These are phyloP conservation scores for Dufourea novaeangliae DNA, from an alignment of 1,140 invertebrate genomes.

Conservation along the genomic window DNA sequence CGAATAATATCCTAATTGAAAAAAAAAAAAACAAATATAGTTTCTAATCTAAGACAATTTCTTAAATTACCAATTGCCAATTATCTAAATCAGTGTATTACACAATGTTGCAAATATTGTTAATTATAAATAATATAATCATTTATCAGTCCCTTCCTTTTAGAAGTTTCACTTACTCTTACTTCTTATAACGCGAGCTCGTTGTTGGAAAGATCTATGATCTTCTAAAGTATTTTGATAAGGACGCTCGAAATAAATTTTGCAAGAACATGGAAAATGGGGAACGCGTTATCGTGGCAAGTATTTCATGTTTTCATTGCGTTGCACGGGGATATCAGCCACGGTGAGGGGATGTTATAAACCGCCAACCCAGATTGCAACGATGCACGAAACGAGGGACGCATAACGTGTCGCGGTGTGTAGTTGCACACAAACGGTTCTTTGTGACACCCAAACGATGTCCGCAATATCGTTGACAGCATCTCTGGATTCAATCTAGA, in stretches of 20 bases:
- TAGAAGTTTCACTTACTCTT: too few relatives aligned
- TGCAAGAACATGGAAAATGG: neutral
- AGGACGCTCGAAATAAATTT: neutral
- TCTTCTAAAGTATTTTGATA: neutral
- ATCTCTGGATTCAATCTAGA: conserved; percentile 43
- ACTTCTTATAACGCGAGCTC: too few relatives aligned
- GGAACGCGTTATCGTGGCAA: neutral
- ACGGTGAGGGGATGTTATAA: neutral
- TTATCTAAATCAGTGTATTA: too few relatives aligned
- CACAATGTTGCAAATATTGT: too few relatives aligned
- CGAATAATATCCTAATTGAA: too few relatives aligned
- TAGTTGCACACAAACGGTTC: conserved; percentile 27
- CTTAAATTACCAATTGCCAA: too few relatives aligned
- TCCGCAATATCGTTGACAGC: conserved; percentile 43
- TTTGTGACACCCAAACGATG: conserved; percentile 40
- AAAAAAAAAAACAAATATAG: too few relatives aligned
- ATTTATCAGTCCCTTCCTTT: too few relatives aligned
- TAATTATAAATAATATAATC: too few relatives aligned
- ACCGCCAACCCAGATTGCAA: conserved; percentile 15
- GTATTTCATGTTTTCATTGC: neutral
- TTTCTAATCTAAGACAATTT: too few relatives aligned
- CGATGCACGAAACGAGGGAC: conserved; percentile 27
- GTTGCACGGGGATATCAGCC: neutral
- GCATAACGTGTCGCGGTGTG: conserved; percentile 4
- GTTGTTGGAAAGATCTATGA: neutral